Percentiles rank a stretch among this genome's conserved stretches.
These are phyloP conservation scores for Saturnia japonica DNA, from an alignment of 2,888 invertebrate genomes.

Conservation along the genomic window DNA sequence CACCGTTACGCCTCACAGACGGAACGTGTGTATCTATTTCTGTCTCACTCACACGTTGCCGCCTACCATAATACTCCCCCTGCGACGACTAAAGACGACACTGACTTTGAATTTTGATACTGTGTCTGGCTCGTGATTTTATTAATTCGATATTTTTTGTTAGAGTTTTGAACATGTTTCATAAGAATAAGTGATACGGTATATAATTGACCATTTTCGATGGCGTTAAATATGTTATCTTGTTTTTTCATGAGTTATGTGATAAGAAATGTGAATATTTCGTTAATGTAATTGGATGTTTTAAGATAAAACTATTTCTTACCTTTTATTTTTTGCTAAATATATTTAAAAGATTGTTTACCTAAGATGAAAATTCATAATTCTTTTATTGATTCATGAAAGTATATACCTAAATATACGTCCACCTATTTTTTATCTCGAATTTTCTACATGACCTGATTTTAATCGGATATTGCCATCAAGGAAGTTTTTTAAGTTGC, in stretches of 20 bases:
- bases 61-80: constrained; percentile 65
- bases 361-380: not conserved
- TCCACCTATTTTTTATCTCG: not conserved
- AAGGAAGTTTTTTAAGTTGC: too few species aligned
- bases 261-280: not conserved
- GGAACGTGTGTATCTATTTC: constrained; percentile 35
- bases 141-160: constrained; percentile 4
- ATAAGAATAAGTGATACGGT: not conserved
- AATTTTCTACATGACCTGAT: not conserved
- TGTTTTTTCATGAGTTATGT: not conserved
- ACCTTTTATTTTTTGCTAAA: not conserved
- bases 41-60: constrained; percentile 58
- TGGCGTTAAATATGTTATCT: not conserved
- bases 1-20: constrained; percentile 57
- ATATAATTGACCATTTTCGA: not conserved
- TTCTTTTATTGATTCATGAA: not conserved
- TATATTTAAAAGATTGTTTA: not conserved
- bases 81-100: constrained; percentile 50
- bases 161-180: not conserved
- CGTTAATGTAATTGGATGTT: not conserved
- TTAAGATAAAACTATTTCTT: not conserved
- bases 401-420: too few species aligned
- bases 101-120: constrained; percentile 60
- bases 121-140: constrained; percentile 31
- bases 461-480: not conserved